A percentile compares a stretch with the other conserved stretches of the same genome.
phyloP scores from a whole-genome alignment of 2,113 vertebrate genomes.

The Marcusenius ussheri region DNA sequence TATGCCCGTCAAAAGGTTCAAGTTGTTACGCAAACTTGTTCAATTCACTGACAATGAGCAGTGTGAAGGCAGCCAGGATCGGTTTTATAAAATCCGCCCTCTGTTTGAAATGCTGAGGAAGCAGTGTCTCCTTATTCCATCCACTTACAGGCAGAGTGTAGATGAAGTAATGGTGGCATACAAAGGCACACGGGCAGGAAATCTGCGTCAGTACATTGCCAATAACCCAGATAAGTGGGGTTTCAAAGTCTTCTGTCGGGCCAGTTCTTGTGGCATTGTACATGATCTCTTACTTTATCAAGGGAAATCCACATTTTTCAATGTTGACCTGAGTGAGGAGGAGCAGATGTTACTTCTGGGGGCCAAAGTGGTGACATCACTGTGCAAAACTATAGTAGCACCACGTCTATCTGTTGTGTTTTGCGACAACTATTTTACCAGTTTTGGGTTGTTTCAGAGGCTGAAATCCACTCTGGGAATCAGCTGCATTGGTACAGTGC shows the following conservation, averaged over 20 bases:
- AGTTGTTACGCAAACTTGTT: neutral
- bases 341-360: neutral
- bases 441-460: no score
- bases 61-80: neutral
- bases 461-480: no score
- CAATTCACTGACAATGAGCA: slow-evolving; percentile 3
- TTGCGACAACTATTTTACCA: no score
- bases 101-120: slow-evolving; percentile 9
- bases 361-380: neutral
- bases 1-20: neutral
- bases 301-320: neutral
- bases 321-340: neutral
- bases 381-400: neutral
- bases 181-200: slow-evolving; percentile 3
- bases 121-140: neutral
- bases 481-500: no score
- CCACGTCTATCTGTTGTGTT: no score
- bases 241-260: neutral
- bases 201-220: neutral
- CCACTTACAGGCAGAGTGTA: neutral
- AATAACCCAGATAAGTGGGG: slow-evolving; percentile 18
- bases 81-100: neutral
- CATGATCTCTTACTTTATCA: slow-evolving; percentile 13
- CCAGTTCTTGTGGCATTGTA: neutral
- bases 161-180: slow-evolving; percentile 16